A percentile compares a stretch with the other conserved stretches of the same genome.
phyloP scores from a whole-genome alignment of 2,113 vertebrate genomes.

The Athene cunicularia region DNA sequence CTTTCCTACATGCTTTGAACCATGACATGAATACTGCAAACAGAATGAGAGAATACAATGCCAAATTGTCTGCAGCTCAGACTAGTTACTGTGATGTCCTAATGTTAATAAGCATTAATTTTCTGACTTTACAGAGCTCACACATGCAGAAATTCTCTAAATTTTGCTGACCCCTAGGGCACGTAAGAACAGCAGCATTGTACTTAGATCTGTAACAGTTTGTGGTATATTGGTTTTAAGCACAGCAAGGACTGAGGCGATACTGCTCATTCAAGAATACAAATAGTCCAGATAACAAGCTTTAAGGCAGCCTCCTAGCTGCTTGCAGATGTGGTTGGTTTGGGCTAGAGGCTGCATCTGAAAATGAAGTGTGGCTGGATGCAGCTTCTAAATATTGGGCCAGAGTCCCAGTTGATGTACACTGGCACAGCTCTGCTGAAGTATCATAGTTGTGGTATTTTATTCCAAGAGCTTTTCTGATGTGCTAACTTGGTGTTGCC shows the following conservation, averaged over 20 bases:
- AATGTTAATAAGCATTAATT: background rate
- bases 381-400: background rate
- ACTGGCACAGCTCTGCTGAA: background rate
- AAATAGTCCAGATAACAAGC: background rate
- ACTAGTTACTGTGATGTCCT: background rate
- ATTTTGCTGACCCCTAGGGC: background rate
- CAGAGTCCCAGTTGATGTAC: background rate
- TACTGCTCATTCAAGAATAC: background rate
- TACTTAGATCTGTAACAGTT: background rate
- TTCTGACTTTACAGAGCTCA: background rate
- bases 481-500: background rate
- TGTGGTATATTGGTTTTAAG: background rate
- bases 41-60: background rate
- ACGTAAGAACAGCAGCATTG: background rate
- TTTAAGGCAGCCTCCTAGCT: background rate
- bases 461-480: background rate
- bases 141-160: background rate
- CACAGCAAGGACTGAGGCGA: rapidly evolving
- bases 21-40: background rate
- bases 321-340: background rate
- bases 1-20: background rate
- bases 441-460: background rate
- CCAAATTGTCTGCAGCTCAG: background rate
- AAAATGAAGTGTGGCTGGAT: conserved; percentile 40
- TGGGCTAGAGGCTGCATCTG: background rate